phyloP scores from a whole-genome alignment of 1,140 invertebrate species.

The Scaptomyza graminum region DNA sequence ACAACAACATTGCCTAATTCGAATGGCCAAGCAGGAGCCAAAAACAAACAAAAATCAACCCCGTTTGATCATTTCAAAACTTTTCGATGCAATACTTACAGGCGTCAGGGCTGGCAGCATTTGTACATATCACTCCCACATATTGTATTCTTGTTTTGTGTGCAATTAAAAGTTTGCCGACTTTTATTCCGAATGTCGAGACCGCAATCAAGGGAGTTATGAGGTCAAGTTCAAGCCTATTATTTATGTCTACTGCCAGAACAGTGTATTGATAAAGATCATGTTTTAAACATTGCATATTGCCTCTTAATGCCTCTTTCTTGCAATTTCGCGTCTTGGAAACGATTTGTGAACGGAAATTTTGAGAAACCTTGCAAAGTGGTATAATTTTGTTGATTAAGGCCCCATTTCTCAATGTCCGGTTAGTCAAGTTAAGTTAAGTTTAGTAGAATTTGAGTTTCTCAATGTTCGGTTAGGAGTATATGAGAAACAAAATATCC shows the following conservation, averaged over 20 bases:
- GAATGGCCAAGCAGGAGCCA: slow-evolving; percentile 43
- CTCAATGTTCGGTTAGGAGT: too few relatives aligned
- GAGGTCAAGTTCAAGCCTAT: slow-evolving; percentile 62
- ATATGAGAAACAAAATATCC: too few relatives aligned
- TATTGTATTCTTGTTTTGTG: slow-evolving; percentile 10
- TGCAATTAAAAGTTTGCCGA: slow-evolving; percentile 77
- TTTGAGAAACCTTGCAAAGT: too few relatives aligned
- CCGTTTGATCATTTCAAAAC: slow-evolving; percentile 31
- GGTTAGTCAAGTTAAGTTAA: too few relatives aligned
- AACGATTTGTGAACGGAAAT: too few relatives aligned
- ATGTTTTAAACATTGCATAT: too few relatives aligned
- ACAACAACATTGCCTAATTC: slow-evolving; percentile 32
- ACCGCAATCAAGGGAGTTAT: slow-evolving; percentile 61
- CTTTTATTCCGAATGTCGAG: slow-evolving; percentile 73
- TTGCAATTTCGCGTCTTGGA: too few relatives aligned
- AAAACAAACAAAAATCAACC: slow-evolving; percentile 57
- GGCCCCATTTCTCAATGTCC: too few relatives aligned
- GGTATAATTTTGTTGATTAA: too few relatives aligned
- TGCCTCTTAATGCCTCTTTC: too few relatives aligned
- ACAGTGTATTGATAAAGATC: too few relatives aligned
- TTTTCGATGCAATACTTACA: slow-evolving; percentile 56
- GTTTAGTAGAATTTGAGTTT: too few relatives aligned
- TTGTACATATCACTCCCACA: slow-evolving; percentile 7
- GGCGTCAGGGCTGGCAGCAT: slow-evolving; percentile 30
- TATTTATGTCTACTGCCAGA: slow-evolving; percentile 14